Evolutionary conservation across 2,113 vertebrate genomes (phyloP), one percentile per base, ranked within the genome.

Genomic region (Phyllostomus hastatus): DNA sequence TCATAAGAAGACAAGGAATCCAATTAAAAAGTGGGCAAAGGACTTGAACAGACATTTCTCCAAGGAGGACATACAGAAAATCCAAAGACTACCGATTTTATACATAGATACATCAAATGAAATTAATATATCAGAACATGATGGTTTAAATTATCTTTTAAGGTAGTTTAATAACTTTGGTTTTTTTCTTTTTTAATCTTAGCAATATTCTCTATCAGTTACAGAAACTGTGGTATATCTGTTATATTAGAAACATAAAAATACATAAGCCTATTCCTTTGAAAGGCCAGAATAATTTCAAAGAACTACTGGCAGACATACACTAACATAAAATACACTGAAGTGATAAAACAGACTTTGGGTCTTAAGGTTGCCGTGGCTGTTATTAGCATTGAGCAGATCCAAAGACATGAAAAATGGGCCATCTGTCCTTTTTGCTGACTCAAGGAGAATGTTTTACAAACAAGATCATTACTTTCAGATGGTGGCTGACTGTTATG

Each of bases 211-310:
- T 85, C 22, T 82, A 16, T 73, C n/a, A 86, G 52, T 50, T 22
- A 57, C 16, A 86, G 61, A 75, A 97, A 83, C n/a, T 81, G n/a
- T 35, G 9, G 66, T 61, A 94, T 41, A 67, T 79, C 22, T 10
- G 35, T 57, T 91, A 59, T 86, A 7, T 67, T 69, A 82, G 67
- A 87, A 86, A 82, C 50, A 43, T 54, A 87, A 67, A 66, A 54
- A 92, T 88, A 46, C 84, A 52, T 81, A 35, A 80, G 61, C 33
- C 59, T 92, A 59, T 38, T 82, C 69, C 80, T 87, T 88, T 59
- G 59, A 96, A 97, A 90, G 14, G 20, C n/a, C 52, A 94, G 10
- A 76, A 15, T 92, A 85, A 83, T 94, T 92, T 81, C 61, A 82
- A 38, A 88, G 31, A 92, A 88, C n/a, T 81, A 80, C 79, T 88